Base-by-base conservation (phyloP, 2,113 vertebrate species). In the Platichthys flesus region DNA sequence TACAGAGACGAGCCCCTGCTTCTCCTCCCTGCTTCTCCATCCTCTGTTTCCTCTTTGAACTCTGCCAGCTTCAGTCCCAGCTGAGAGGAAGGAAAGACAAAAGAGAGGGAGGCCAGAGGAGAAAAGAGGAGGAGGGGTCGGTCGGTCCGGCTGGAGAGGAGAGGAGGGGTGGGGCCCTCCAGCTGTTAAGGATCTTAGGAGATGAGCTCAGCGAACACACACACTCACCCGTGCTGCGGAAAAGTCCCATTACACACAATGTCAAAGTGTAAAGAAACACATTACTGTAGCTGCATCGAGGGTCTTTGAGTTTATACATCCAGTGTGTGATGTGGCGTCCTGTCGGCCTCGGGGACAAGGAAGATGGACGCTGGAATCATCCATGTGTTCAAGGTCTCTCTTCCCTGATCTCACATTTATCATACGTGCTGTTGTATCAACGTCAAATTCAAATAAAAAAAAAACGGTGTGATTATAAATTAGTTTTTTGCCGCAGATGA, bases 251-350 rank as follows among this genome's bases (percentile, higher is more conserved):
- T 78, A 64, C 28, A 58, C 21, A 24, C 21, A 9, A 65, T 73
- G 77, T 84, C 77, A 72, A n/a, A 80, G 67, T 52, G 67, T 31
- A 15, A 58, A 64, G 42, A 60, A 26, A 47, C 59, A 66, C 71
- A 69, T 63, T 60, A 26, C 49, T 31, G 56, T 8, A 2, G 12
- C 69, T 65, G 18, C 47, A 55, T 23, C 35, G 47, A 14, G 40
- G 67, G 24, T 61, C 23, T 64, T 40, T 56, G 37, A 61, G 55
- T 21, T 42, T 42, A n/a, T 2, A 40, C 57, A 42, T 51, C 49
- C 69, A 45, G 23, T 35, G 7, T 45, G 10, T 2, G 9, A 45
- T 15, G 60, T 28, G 14, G 42, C 2, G 42, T 45, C 12, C 42
- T 14, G 42, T 45, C 14, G 42, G 42, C 14, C 42, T 15, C 3